Evolutionary conservation across 30 jellyfish, hydroid and myxozoan genomes (phyloP), one percentile per base, ranked within the genome.

Genomic region (Pelagia noctiluca): DNA sequence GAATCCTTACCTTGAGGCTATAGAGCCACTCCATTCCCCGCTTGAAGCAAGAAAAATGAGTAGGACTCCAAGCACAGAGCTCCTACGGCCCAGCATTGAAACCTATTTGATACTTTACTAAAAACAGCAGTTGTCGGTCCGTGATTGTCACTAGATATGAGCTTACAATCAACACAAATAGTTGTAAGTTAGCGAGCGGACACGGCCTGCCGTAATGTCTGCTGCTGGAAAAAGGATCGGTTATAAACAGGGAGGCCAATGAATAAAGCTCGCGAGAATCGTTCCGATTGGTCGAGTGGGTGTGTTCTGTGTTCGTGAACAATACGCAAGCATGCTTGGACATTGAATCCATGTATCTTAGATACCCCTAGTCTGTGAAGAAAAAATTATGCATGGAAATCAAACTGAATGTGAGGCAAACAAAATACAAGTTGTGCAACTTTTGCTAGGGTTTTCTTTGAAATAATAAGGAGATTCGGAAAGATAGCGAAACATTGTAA

Each of bases 201-300:
- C 38, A 65, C 91, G 91, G 91, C 91, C 91, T 64, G 91, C 91
- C 91, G 91, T 69, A 81, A 54, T 81, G 91, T 7, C 74, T 42
- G 61, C 70, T 22, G 70, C 54, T 33, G 13, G 23, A 30, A 32
- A 25, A 54, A 50, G 33, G 63, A 28, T 50, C 22, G 64, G 16
- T 1, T 48, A 49, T 32, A 21, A 53, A 75, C 33, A 29, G 61
- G 24, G 42, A 42, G 2, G 22, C 22, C 46, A 79, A 79, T 79
- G 82, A 79, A 79, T 79, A 82, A 35, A 50, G 47, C 25, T 13
- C 11, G 47, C 25, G 22, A 71, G 0, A 65, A 23, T 19, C 30
- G 33, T 12, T 81, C 31, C 71, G 4, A 81, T 81, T 81, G 91
- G 91, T 54, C 61, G 71, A 25, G 33, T 16, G 78, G 65, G 63